Conservation (phyloP, 2,113 vertebrate species). For the Oncorhynchus kisutch region DNA sequence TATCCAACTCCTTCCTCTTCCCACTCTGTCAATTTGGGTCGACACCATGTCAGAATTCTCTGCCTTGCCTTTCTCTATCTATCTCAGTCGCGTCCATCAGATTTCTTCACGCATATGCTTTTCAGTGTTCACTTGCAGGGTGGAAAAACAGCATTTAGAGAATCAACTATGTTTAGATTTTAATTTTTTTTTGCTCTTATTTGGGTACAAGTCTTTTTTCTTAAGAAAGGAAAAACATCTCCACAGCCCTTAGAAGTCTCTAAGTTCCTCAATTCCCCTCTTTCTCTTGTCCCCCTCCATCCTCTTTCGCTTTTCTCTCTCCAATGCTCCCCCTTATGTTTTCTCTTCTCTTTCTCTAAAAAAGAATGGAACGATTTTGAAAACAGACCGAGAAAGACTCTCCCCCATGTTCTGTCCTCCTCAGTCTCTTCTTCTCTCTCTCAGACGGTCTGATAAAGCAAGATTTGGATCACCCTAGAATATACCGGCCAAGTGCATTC, state of each 20-base stretch:
- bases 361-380: conserved; percentile 6
- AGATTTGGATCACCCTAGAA: conserved; percentile 59
- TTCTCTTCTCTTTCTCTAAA: conserved; percentile 1
- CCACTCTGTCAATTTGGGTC: conserved; percentile 63
- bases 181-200: conserved; percentile 26
- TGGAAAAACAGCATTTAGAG: conserved; percentile 6
- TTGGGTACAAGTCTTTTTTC: conserved; percentile 32
- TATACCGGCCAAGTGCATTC: conserved; percentile 42
- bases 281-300: not conserved
- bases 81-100: conserved; percentile 58
- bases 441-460: conserved; percentile 50
- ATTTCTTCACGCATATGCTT: conserved; percentile 33
- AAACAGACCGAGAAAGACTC: not conserved
- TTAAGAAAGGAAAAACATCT: conserved; percentile 26
- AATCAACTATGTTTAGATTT: conserved; percentile 48
- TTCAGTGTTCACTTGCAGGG: conserved; percentile 32
- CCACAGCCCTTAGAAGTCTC: conserved; percentile 45
- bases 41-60: conserved; percentile 67
- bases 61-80: conserved; percentile 55
- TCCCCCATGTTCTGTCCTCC: conserved; percentile 8
- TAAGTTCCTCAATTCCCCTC: conserved; percentile 48
- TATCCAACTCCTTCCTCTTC: conserved; percentile 61
- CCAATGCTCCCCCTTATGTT: conserved; percentile 11
- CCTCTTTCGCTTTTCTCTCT: not conserved
- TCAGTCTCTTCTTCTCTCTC: conserved; percentile 46